Evolutionary conservation across 2,113 vertebrate genomes (phyloP).

Genomic region (Dipodomys merriami): DNA sequence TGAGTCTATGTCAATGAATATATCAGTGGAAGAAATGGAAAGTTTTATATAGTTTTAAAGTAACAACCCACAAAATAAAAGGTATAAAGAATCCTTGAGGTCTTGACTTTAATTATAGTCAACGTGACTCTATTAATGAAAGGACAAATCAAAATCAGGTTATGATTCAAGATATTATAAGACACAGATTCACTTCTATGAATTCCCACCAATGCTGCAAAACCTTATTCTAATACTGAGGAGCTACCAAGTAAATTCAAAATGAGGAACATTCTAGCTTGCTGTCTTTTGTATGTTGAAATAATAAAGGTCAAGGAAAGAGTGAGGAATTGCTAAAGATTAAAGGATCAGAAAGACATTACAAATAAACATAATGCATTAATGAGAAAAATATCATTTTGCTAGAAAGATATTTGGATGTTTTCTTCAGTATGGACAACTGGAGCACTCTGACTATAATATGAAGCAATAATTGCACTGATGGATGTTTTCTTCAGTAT

Average conservation of each 20-base stretch:
- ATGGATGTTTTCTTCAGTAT: not conserved
- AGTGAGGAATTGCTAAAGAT: not conserved
- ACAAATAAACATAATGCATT: not conserved
- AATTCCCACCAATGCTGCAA: not conserved
- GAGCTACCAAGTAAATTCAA: not conserved
- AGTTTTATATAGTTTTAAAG: constrained; percentile 21
- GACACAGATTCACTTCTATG: not conserved
- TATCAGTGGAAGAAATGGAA: not conserved
- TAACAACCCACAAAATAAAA: constrained; percentile 1
- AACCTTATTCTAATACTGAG: not conserved
- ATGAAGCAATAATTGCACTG: not conserved
- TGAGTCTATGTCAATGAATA: not conserved
- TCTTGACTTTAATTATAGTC: not conserved
- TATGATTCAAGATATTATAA: not conserved
- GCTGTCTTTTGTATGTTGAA: not conserved
- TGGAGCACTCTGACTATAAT: not conserved
- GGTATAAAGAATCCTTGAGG: not conserved
- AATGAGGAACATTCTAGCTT: not conserved
- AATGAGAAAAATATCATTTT: not conserved
- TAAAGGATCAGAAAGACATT: not conserved
- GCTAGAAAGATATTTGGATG: not conserved
- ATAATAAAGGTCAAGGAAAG: not conserved
- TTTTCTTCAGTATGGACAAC: not conserved
- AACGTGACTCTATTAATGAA: not conserved
- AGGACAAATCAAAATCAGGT: constrained; percentile 9